Base-by-base conservation (phyloP, 2,888 invertebrate genomes). In the Ochlodes sylvanus region DNA sequence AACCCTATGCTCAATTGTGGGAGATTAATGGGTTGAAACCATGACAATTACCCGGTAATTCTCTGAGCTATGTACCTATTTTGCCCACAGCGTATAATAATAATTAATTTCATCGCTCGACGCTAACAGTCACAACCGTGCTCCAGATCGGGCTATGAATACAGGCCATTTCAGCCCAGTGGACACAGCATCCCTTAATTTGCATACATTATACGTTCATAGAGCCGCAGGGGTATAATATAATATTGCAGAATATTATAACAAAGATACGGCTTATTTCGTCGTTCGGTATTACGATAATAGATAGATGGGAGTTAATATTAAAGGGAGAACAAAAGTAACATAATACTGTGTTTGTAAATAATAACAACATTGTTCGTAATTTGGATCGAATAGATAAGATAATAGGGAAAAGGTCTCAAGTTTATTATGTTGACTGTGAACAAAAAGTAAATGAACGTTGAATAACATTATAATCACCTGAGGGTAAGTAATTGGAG, bases 141-240 rank as follows among this genome's bases (percentile, higher is more conserved):
- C 42, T 9, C n/a, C n/a, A 41, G 21, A 21, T n/a, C 41, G 21
- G 38, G 27, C 58, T 27, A 44, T 60, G 57, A 42, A 27, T 21
- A 60, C 58, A n/a, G 44, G 5, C 21, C 44, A 27, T 60, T 44
- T 60, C 44, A 44, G 44, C 15, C 27, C 27, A 41, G 42, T 60
- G 58, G 58, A 60, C 58, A 60, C 44, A 19, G 9, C 65, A 34
- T 57, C 58, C 65, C 65, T 65, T 65, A 65, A 65, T 65, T 65
- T 58, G 58, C 65, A 65, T 65, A 65, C 57, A 65, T 65, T 65
- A 57, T 38, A 65, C 65, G 65, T 34, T 65, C 58, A 58, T 50
- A 34, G 57, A 63, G 63, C 38, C 57, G 41, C 57, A 10, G 58
- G 15, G 38, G 65, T 27, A 47, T 65, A 50, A 58, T 65, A 58